A percentile compares a stretch with the other conserved stretches of the same genome.
Conservation (phyloP, 2,113 vertebrate species). For the Ptilorrhoa leucosticta region DNA sequence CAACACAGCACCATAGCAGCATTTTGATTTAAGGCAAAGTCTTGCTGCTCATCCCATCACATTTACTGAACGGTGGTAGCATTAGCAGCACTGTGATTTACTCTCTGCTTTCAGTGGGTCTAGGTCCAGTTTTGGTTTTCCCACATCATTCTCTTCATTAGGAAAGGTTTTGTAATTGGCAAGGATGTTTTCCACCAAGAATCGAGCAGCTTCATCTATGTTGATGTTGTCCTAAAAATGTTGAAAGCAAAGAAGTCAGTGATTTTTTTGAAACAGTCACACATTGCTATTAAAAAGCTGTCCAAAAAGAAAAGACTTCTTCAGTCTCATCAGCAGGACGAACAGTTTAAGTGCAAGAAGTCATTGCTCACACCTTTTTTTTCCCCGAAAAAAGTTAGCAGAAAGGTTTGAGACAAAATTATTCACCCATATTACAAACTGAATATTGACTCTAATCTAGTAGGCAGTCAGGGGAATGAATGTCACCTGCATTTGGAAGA, state of each 20-base stretch:
- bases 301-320: background rate
- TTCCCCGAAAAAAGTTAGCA: background rate
- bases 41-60: background rate
- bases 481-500: background rate
- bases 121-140: constrained; percentile 85
- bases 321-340: background rate
- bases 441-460: background rate
- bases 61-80: background rate
- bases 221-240: constrained; percentile 91
- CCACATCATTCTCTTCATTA: constrained; percentile 84
- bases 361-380: background rate
- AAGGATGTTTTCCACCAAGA: constrained; percentile 94
- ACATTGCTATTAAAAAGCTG: background rate
- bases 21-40: constrained; percentile 21
- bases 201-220: constrained; percentile 92
- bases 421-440: background rate
- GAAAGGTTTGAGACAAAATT: background rate
- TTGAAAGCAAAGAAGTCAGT: background rate
- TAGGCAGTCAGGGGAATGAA: background rate
- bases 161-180: constrained; percentile 85
- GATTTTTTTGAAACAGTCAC: background rate
- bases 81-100: constrained; percentile 93
- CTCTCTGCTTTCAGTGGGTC: constrained; percentile 80
- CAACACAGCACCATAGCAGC: background rate
- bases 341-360: background rate